A percentile compares a stretch with the other conserved stretches of the same genome.
phyloP scores from a whole-genome alignment of 92 coral and sea anemone genomes.

The Parazoanthus darwini region DNA sequence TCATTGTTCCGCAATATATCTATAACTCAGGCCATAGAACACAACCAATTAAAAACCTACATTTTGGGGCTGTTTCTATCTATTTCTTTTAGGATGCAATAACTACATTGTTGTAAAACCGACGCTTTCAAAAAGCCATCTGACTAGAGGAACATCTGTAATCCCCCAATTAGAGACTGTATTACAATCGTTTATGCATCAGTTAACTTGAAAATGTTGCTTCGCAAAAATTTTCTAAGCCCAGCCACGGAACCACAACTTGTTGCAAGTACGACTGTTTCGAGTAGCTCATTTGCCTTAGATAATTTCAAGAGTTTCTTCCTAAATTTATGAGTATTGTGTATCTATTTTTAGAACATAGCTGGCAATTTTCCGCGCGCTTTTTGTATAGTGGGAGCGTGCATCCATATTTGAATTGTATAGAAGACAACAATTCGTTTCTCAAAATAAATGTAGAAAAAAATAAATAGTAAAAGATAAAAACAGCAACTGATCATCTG shows the following conservation, averaged over 20 bases:
- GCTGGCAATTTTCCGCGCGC: too few relatives aligned
- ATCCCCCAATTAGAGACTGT: not conserved
- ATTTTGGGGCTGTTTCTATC: not conserved
- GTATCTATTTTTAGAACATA: too few relatives aligned
- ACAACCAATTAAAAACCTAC: not conserved
- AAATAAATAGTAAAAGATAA: too few relatives aligned
- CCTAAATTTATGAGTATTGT: too few relatives aligned
- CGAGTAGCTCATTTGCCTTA: too few relatives aligned
- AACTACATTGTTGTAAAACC: not conserved
- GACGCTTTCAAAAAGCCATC: not conserved
- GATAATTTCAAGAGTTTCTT: too few relatives aligned
- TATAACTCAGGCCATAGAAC: not conserved
- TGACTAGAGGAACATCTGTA: not conserved
- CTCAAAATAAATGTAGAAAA: too few relatives aligned
- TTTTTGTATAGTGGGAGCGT: too few relatives aligned
- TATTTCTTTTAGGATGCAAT: not conserved
- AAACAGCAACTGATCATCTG: too few relatives aligned
- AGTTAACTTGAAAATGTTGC: not conserved
- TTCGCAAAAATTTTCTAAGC: not conserved
- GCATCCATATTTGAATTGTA: too few relatives aligned
- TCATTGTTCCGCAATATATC: not conserved
- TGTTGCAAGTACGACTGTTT: too few relatives aligned
- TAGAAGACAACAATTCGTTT: too few relatives aligned
- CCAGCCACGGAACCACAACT: not conserved
- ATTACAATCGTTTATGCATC: not conserved